These are phyloP conservation scores for Bungarus multicinctus DNA, from an alignment of 2,113 vertebrate genomes.

Conservation along the genomic window DNA sequence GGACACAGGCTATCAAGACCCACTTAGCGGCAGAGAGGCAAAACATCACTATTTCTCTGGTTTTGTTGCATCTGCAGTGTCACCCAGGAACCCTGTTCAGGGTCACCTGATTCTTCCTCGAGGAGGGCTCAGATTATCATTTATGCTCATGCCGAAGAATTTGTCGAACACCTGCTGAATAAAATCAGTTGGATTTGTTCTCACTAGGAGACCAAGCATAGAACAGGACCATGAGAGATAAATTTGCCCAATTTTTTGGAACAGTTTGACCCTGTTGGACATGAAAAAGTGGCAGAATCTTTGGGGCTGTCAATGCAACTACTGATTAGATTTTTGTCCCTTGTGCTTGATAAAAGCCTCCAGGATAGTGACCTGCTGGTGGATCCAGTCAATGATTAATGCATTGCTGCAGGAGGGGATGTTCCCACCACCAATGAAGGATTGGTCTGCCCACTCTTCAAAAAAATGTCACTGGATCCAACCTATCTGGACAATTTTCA, in stretches of 20 bases:
- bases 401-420: not conserved
- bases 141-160: not conserved
- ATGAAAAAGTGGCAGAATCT: not conserved
- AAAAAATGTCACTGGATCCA: not conserved
- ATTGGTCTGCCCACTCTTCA: not conserved
- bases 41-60: too few species aligned
- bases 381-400: not conserved
- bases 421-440: not conserved
- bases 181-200: not conserved
- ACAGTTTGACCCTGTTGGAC: not conserved
- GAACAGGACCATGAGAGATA: not conserved
- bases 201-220: not conserved
- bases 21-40: too few species aligned
- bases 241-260: not conserved
- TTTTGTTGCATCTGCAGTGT: not conserved
- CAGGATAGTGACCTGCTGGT: not conserved
- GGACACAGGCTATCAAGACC: too few species aligned
- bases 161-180: not conserved
- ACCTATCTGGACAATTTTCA: not conserved
- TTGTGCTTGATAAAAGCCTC: not conserved
- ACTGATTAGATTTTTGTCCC: not conserved
- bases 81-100: not conserved
- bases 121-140: not conserved
- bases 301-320: not conserved
- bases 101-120: too few species aligned